Conservation (phyloP, 2,113 vertebrate genomes). For the Otolemur garnettii region DNA sequence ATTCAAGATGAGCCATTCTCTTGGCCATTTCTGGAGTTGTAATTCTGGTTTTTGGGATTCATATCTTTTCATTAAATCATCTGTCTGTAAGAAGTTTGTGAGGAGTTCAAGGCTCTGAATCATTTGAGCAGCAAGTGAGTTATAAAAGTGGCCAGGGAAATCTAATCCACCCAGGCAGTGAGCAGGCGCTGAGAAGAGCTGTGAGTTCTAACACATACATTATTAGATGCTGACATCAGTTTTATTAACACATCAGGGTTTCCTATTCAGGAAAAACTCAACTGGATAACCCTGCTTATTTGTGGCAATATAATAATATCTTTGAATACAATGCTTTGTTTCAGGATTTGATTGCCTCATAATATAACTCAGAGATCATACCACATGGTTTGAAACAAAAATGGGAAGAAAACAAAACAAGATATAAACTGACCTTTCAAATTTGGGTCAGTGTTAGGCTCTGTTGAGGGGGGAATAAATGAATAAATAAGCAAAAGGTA, state of each 20-base stretch:
- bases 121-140: constrained; percentile 60
- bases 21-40: not conserved
- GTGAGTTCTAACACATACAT: not conserved
- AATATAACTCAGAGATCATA: not conserved
- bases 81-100: constrained; percentile 62
- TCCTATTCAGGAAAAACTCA: constrained; percentile 7
- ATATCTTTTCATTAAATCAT: constrained; percentile 42
- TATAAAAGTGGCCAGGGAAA: constrained; percentile 54
- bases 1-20: not conserved
- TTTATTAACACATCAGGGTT: constrained; percentile 29
- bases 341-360: not conserved
- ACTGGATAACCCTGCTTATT: constrained; percentile 32
- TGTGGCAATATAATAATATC: not conserved
- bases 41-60: not conserved
- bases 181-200: constrained; percentile 42
- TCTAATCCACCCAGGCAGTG: constrained; percentile 40
- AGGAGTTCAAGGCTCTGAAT: constrained; percentile 69
- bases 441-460: not conserved
- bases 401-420: not conserved
- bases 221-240: constrained; percentile 14
- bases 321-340: not conserved
- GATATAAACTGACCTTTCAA: not conserved
- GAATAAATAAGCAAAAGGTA: not conserved
- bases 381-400: not conserved
- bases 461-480: not conserved